phyloP scores from a whole-genome alignment of 1,140 invertebrate species.

The Elymnias hypermnestra region DNA sequence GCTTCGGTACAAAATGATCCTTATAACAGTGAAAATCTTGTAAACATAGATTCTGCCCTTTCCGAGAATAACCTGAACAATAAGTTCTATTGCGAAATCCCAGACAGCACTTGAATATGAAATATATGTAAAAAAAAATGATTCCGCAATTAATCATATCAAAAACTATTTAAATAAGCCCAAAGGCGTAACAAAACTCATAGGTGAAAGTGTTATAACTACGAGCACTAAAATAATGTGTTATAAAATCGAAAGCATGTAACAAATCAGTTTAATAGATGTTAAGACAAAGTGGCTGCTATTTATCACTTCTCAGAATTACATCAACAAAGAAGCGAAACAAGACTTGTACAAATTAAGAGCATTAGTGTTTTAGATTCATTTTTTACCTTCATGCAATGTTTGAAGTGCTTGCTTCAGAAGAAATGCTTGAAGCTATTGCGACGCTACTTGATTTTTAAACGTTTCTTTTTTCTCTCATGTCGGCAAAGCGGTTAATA shows the following conservation, averaged over 20 bases:
- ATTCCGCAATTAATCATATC: too few relatives aligned
- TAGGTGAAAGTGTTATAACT: constrained; percentile 31
- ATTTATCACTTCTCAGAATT: constrained; percentile 33
- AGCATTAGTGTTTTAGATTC: not conserved
- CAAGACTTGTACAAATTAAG: constrained; percentile 3
- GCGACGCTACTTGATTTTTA: not conserved
- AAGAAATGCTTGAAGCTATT: not conserved
- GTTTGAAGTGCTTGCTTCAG: not conserved
- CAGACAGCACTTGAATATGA: too few relatives aligned
- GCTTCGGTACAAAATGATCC: too few relatives aligned
- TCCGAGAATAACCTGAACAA: too few relatives aligned
- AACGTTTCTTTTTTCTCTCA: not conserved
- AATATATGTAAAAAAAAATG: too few relatives aligned
- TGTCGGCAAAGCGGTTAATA: not conserved
- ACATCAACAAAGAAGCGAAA: not conserved
- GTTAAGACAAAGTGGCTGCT: constrained; percentile 25
- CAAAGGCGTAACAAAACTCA: constrained; percentile 12
- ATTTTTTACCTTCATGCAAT: not conserved
- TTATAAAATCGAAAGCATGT: constrained; percentile 46
- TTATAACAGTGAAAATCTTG: too few relatives aligned
- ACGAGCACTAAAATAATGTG: constrained; percentile 37
- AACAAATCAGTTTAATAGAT: constrained; percentile 44
- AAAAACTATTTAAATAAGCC: constrained; percentile 7
- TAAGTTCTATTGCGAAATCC: too few relatives aligned
- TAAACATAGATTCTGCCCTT: too few relatives aligned